Conservation (phyloP, 2,797 vertebrate species). For the Peromyscus nudipes region DNA sequence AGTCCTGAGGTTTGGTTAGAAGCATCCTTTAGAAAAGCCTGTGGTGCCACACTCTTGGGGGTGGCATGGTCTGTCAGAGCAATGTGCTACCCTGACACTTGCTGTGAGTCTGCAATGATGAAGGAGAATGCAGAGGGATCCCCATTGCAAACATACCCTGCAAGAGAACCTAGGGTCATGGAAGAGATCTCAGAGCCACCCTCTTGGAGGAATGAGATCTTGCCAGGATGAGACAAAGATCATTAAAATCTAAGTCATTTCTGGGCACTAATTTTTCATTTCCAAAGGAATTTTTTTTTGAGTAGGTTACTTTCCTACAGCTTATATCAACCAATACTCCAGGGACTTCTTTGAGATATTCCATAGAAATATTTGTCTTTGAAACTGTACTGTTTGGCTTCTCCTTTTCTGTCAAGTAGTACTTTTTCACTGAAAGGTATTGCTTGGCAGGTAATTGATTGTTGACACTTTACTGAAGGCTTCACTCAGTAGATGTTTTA, state of each 20-base stretch:
- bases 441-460: neutral
- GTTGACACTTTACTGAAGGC: neutral
- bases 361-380: conserved; percentile 17
- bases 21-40: neutral
- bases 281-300: conserved; percentile 51
- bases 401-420: neutral
- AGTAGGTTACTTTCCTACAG: conserved; percentile 44
- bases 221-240: neutral
- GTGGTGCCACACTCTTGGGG: neutral
- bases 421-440: conserved; percentile 41
- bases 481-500: neutral
- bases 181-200: neutral
- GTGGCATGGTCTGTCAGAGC: neutral
- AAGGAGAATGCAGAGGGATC: neutral
- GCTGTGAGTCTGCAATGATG: neutral
- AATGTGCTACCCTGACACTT: neutral
- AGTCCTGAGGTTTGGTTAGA: neutral
- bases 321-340: neutral
- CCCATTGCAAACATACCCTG: too few relatives aligned
- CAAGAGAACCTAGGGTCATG: neutral
- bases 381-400: neutral
- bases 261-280: conserved; percentile 46
- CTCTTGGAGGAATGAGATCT: neutral
- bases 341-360: conserved; percentile 52
- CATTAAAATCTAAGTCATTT: neutral